These are phyloP conservation scores for Trichogramma pretiosum DNA, from an alignment of 1,140 invertebrate genomes.

Conservation along the genomic window DNA sequence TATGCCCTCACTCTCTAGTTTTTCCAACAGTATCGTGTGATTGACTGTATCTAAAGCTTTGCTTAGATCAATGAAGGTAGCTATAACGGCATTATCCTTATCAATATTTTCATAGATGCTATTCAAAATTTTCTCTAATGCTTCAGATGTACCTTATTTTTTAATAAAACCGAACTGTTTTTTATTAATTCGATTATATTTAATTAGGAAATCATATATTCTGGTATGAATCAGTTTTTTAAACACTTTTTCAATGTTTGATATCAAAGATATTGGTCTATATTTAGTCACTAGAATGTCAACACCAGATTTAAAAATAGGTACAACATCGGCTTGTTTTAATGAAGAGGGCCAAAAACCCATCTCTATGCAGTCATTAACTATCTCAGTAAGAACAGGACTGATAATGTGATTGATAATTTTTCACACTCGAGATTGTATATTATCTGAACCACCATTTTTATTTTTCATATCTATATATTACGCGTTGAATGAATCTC, in stretches of 20 bases:
- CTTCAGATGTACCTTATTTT: neutral
- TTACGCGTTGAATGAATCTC: neutral
- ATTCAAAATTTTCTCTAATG: neutral
- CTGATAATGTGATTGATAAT: neutral
- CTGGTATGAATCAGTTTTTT: neutral
- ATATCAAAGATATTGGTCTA: neutral
- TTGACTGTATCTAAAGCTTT: neutral
- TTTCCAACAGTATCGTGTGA: neutral
- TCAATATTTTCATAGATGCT: neutral
- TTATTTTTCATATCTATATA: neutral
- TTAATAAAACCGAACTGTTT: slow-evolving; percentile 16
- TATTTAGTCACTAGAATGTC: neutral
- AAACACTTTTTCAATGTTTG: neutral
- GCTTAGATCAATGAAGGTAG: neutral
- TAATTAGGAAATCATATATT: neutral
- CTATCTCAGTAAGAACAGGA: neutral
- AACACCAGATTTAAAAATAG: neutral
- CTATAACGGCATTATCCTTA: neutral
- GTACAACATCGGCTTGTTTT: neutral
- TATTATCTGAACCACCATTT: neutral
- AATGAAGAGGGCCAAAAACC: neutral
- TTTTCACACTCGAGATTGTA: neutral
- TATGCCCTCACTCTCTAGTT: neutral
- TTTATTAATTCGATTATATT: neutral
- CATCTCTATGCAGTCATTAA: neutral